Conservation (phyloP, 2,113 vertebrate genomes). For the Forbesichthys papilliferus region DNA sequence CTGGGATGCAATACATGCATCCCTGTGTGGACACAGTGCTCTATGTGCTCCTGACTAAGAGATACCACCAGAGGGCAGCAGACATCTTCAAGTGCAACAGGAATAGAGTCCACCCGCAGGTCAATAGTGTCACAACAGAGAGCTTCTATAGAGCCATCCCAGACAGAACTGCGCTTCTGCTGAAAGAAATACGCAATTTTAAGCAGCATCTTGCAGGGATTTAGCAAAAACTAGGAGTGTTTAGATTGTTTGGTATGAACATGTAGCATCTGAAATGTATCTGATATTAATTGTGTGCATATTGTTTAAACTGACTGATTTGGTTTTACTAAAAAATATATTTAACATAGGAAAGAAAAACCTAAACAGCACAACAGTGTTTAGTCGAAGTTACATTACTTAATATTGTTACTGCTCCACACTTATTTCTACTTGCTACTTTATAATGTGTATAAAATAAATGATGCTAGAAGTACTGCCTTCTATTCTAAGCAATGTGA, state of each 20-base stretch:
- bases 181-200: not conserved
- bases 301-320: too few relatives aligned
- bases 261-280: too few relatives aligned
- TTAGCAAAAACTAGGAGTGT: not conserved
- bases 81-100: conserved; percentile 59
- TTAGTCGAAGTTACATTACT: not conserved
- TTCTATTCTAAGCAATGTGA: too few relatives aligned
- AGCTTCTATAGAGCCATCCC: conserved; percentile 44
- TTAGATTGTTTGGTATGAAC: too few relatives aligned
- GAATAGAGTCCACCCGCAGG: conserved; percentile 67
- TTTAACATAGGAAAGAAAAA: too few relatives aligned
- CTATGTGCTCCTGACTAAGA: conserved; percentile 71
- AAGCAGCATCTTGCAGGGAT: not conserved
- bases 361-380: too few relatives aligned
- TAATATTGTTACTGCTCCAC: not conserved
- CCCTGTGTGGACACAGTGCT: conserved; percentile 68
- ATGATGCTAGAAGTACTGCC: too few relatives aligned
- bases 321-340: too few relatives aligned
- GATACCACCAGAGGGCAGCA: conserved; percentile 59
- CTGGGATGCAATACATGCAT: conserved; percentile 72
- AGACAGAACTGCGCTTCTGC: not conserved
- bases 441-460: not conserved
- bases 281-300: too few relatives aligned
- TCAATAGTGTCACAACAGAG: conserved; percentile 58
- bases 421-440: conserved; percentile 5